phyloP scores from a whole-genome alignment of 2,888 invertebrate species.

The Conomelus anceps region DNA sequence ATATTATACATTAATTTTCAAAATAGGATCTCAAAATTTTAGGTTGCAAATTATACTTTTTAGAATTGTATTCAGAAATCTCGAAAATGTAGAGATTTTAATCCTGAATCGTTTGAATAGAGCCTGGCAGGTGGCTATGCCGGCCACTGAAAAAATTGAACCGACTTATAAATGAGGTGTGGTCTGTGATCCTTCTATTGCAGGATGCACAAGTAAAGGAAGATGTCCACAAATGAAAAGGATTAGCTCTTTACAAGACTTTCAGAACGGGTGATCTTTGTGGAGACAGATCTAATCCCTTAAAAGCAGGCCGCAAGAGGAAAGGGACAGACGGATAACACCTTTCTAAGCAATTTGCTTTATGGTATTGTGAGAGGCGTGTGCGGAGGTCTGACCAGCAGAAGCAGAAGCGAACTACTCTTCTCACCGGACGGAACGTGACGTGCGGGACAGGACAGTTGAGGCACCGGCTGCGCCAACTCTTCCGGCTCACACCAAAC shows the following conservation, averaged over 20 bases:
- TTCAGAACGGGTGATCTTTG: neutral
- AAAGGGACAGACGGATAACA: neutral
- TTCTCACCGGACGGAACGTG: too few species aligned
- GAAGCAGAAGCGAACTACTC: neutral
- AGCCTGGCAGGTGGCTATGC: neutral
- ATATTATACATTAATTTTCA: too few species aligned
- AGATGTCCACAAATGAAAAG: neutral
- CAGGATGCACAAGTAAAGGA: neutral
- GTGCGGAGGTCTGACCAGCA: neutral
- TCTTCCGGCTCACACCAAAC: neutral
- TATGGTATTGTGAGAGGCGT: too few species aligned
- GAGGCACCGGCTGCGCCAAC: too few species aligned
- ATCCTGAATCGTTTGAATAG: too few species aligned
- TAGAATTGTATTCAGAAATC: too few species aligned
- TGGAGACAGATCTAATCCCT: neutral
- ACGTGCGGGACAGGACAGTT: too few species aligned
- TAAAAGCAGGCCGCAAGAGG: neutral
- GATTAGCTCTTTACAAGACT: neutral
- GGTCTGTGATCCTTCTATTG: neutral
- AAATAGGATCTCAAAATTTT: too few species aligned
- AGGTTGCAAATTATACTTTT: too few species aligned
- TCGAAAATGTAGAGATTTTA: too few species aligned
- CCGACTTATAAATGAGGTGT: neutral
- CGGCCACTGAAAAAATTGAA: neutral
- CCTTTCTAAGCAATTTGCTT: neutral